Evolutionary conservation across 2,888 invertebrate genomes (phyloP).

Genomic region (Eurytoma adleriae): DNA sequence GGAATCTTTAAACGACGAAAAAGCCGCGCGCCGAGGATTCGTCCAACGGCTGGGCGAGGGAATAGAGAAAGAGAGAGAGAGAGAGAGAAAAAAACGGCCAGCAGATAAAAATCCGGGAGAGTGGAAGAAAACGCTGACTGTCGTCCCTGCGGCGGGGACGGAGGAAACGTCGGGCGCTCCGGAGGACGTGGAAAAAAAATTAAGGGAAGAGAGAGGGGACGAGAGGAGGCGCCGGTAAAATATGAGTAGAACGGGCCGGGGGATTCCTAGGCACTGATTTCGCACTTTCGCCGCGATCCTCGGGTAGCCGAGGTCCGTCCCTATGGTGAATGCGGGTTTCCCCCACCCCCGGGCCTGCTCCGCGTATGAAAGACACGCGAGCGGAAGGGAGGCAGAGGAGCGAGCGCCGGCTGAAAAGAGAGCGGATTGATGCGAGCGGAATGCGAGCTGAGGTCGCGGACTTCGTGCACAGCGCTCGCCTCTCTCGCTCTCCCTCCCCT

Average conservation of each 20-base stretch:
- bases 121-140: slow-evolving; percentile 40
- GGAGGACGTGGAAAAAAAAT: not conserved
- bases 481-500: too few species aligned
- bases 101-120: slow-evolving; percentile 1
- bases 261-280: slow-evolving; percentile 38
- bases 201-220: not conserved
- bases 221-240: slow-evolving; percentile 12
- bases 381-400: not conserved
- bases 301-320: not conserved
- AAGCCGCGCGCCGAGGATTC: not conserved
- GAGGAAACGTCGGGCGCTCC: slow-evolving; percentile 1
- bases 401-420: slow-evolving; percentile 1
- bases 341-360: not conserved
- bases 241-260: slow-evolving; percentile 15
- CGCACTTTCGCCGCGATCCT: slow-evolving; percentile 19
- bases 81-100: not conserved
- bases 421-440: too few species aligned
- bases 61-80: not conserved
- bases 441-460: too few species aligned
- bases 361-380: not conserved
- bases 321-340: too few species aligned
- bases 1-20: slow-evolving; percentile 41
- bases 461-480: too few species aligned
- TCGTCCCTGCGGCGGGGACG: not conserved
- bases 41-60: not conserved